Percentiles rank a stretch among this genome's conserved stretches.
Conservation (phyloP, 2,113 vertebrate species). For the Crotalus horridus region DNA sequence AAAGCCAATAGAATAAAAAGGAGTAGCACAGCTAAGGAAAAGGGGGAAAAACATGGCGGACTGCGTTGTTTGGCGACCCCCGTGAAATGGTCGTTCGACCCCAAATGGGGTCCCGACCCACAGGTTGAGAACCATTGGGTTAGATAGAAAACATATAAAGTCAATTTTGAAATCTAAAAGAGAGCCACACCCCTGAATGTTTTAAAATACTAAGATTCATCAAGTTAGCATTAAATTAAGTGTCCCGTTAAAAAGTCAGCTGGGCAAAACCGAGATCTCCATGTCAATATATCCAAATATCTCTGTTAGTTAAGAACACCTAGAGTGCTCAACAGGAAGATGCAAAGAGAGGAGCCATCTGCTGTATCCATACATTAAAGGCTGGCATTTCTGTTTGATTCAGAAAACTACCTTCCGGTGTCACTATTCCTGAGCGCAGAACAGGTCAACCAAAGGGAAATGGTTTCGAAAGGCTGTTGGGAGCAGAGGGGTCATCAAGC, state of each 20-base stretch:
- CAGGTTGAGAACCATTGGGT: not conserved
- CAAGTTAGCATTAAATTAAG: conserved; percentile 29
- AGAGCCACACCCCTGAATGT: conserved; percentile 46
- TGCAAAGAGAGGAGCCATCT: conserved; percentile 56
- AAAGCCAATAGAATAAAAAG: too few species aligned
- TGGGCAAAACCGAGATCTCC: not conserved
- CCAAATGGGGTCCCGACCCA: too few species aligned
- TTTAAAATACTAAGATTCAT: conserved; percentile 21
- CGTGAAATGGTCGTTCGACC: too few species aligned
- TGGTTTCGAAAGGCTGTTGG: not conserved
- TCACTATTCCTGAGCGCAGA: conserved; percentile 13
- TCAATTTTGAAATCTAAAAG: conserved; percentile 57
- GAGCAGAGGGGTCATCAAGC: not conserved
- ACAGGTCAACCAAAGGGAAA: not conserved
- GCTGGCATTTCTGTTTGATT: conserved; percentile 48
- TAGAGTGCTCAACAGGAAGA: conserved; percentile 19
- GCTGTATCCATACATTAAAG: conserved; percentile 52
- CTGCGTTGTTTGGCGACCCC: too few species aligned
- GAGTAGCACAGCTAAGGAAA: too few species aligned
- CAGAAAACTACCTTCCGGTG: conserved; percentile 54
- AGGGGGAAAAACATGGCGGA: too few species aligned
- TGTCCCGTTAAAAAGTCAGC: conserved; percentile 7
- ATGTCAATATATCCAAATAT: conserved; percentile 35
- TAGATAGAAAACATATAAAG: conserved; percentile 50
- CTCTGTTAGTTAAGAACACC: conserved; percentile 52